These are phyloP conservation scores for Motacilla alba DNA, from an alignment of 2,113 vertebrate genomes.

Conservation along the genomic window DNA sequence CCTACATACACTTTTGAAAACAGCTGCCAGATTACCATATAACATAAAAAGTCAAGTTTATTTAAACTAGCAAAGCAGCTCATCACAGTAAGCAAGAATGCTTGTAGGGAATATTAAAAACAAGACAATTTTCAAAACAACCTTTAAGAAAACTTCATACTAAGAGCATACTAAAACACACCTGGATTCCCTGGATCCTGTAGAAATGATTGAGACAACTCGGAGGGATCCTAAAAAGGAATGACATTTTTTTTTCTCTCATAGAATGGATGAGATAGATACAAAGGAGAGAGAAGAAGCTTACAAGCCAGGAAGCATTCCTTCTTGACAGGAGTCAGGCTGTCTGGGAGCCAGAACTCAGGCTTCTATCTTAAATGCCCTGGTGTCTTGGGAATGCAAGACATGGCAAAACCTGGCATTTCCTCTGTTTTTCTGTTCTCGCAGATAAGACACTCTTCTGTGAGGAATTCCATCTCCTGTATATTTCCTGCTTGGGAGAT, in stretches of 20 bases:
- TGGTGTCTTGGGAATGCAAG: background rate
- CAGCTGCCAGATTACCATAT: background rate
- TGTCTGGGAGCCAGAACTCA: background rate
- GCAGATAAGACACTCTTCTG: background rate
- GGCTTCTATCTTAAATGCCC: background rate
- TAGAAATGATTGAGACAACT: background rate
- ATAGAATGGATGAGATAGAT: background rate
- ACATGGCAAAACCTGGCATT: background rate
- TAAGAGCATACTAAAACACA: background rate
- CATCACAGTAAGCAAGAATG: background rate
- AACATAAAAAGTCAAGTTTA: background rate
- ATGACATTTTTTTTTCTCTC: background rate
- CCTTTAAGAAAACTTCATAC: background rate
- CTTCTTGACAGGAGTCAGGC: background rate
- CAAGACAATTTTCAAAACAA: background rate
- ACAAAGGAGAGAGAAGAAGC: background rate
- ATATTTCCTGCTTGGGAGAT: background rate
- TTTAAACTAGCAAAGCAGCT: background rate
- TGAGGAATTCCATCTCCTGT: background rate
- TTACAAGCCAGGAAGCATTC: background rate
- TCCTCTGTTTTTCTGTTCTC: background rate
- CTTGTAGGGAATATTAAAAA: background rate
- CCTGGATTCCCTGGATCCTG: background rate
- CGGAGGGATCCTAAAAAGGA: background rate
- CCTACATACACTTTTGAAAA: background rate